Conservation (phyloP, 1,140 invertebrate species). For the Caligus rogercresseyi region DNA sequence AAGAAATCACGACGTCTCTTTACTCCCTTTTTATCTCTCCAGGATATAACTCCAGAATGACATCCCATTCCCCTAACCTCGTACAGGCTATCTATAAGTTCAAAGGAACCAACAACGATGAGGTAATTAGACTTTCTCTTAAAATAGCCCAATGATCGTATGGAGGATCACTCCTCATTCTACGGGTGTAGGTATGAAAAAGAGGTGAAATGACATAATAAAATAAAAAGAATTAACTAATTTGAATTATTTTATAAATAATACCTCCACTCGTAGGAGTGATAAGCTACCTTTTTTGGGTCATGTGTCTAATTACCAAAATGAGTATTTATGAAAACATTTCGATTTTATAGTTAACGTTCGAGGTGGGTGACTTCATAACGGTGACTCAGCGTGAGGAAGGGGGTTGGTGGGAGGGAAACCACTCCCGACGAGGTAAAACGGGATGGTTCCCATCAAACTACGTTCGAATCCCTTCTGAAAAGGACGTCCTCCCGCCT, state of each 20-base stretch:
- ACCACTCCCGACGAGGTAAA: constrained; percentile 51
- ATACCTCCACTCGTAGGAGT: no score
- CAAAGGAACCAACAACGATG: constrained; percentile 89
- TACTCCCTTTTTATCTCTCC: no score
- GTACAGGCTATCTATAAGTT: constrained; percentile 81
- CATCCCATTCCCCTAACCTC: constrained; percentile 27
- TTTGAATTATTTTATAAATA: no score
- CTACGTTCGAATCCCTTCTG: constrained; percentile 59
- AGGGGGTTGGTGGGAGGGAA: constrained; percentile 92
- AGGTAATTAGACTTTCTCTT: constrained; percentile 40
- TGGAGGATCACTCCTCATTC: background rate
- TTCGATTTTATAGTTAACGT: constrained; percentile 52
- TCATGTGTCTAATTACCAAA: no score
- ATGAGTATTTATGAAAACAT: no score
- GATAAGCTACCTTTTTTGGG: no score
- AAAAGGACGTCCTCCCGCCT: constrained; percentile 25
- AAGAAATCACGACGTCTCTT: no score
- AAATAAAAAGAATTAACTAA: no score
- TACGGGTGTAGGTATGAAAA: background rate
- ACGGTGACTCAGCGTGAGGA: constrained; percentile 80
- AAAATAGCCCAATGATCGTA: background rate
- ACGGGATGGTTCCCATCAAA: constrained; percentile 98
- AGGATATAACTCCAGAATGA: no score
- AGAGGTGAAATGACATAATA: no score
- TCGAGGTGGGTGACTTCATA: constrained; percentile 89